phyloP scores from a whole-genome alignment of 2,797 vertebrate genomes.

The Muraenolepis orangiensis region DNA sequence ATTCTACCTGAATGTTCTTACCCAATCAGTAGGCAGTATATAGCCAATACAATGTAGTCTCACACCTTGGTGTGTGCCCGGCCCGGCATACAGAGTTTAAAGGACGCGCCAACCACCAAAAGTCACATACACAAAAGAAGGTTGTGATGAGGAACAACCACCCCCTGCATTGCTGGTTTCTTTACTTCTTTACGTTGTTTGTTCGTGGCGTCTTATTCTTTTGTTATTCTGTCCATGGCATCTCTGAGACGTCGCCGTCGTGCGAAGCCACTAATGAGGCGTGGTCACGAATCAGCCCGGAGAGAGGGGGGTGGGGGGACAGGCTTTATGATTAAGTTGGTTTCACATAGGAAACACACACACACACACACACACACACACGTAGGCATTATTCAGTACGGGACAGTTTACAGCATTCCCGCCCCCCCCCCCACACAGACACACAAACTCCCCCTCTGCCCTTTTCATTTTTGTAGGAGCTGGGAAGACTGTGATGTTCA shows the following conservation, averaged over 20 bases:
- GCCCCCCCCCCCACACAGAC: constrained; percentile 10
- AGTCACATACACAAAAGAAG: not conserved
- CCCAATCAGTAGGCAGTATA: not conserved
- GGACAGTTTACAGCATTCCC: constrained; percentile 35
- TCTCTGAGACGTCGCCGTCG: not conserved
- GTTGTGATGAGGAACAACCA: not conserved
- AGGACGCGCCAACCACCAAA: not conserved
- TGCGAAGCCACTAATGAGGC: not conserved
- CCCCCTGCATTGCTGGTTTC: not conserved
- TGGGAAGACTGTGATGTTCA: not conserved
- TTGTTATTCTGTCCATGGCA: not conserved
- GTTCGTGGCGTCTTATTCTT: not conserved
- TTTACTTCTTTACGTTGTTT: not conserved
- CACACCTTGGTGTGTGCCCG: not conserved
- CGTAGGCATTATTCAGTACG: constrained; percentile 47
- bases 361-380: too few relatives aligned
- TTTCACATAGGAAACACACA: constrained; percentile 32
- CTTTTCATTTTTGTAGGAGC: not conserved
- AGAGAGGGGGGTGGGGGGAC: too few relatives aligned
- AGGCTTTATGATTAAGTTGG: constrained; percentile 5
- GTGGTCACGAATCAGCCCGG: not conserved
- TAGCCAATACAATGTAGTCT: not conserved
- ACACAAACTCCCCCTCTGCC: constrained; percentile 11
- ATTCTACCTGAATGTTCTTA: not conserved
- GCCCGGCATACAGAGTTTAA: not conserved